These are phyloP conservation scores for Malthinus seriepunctatus DNA, from an alignment of 2,888 invertebrate genomes.

Conservation along the genomic window DNA sequence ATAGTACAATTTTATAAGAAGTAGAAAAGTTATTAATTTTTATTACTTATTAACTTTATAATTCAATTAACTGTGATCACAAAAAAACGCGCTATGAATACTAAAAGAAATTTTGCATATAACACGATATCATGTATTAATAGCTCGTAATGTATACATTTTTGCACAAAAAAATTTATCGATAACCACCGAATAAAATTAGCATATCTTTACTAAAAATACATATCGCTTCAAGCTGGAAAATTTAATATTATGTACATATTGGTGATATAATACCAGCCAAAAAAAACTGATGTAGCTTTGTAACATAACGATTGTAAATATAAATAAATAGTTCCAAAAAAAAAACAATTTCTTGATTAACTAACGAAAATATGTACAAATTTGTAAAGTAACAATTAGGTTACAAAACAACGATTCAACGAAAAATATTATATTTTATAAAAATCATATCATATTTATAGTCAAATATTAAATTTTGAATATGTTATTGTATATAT, in stretches of 20 bases:
- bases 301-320: constrained; percentile 41
- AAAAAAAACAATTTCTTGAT: constrained; percentile 9
- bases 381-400: constrained; percentile 47
- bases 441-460: constrained; percentile 48
- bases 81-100: constrained; percentile 37
- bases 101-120: constrained; percentile 36
- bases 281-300: constrained; percentile 36
- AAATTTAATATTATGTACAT: constrained; percentile 40
- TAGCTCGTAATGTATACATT: constrained; percentile 25
- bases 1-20: constrained; percentile 10
- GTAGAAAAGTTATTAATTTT: constrained; percentile 20
- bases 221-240: constrained; percentile 57
- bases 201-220: constrained; percentile 51
- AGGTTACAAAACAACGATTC: constrained; percentile 42
- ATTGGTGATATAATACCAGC: constrained; percentile 20
- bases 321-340: constrained; percentile 26
- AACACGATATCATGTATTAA: constrained; percentile 32
- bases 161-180: constrained; percentile 29
- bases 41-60: constrained; percentile 30
- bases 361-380: constrained; percentile 36
- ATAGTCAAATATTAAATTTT: constrained; percentile 36
- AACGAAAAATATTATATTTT: constrained; percentile 48
- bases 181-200: constrained; percentile 36
- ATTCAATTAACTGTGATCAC: constrained; percentile 52
- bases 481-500: constrained; percentile 41